phyloP scores from a whole-genome alignment of 2,797 vertebrate species.

The Ceyx erithaca region DNA sequence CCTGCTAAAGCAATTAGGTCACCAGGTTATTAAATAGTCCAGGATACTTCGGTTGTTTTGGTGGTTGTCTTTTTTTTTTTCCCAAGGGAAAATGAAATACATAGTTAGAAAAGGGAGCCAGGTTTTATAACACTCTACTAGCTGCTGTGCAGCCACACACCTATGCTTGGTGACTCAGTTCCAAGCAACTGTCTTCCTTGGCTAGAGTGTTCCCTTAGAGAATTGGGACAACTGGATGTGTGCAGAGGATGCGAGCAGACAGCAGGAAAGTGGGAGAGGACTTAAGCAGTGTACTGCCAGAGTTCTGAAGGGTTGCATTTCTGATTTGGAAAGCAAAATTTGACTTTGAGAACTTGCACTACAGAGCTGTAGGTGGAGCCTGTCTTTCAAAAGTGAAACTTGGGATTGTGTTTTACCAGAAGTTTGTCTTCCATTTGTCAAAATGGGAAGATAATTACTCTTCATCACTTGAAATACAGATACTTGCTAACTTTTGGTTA shows the following conservation, averaged over 20 bases:
- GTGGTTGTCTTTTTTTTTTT: background rate
- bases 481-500: slow-evolving; percentile 85
- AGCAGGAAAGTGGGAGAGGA: background rate
- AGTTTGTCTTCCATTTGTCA: slow-evolving; percentile 62
- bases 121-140: slow-evolving; percentile 1
- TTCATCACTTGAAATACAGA: slow-evolving; percentile 80
- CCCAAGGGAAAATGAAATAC: slow-evolving; percentile 19
- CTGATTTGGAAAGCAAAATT: slow-evolving; percentile 66
- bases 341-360: slow-evolving; percentile 83
- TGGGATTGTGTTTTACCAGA: slow-evolving; percentile 73
- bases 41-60: slow-evolving; percentile 57
- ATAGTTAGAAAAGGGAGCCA: slow-evolving; percentile 24
- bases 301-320: slow-evolving; percentile 62
- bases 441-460: slow-evolving; percentile 35
- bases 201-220: slow-evolving; percentile 8
- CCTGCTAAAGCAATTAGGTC: background rate
- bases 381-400: slow-evolving; percentile 68
- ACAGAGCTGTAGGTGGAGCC: slow-evolving; percentile 77
- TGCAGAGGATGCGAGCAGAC: background rate
- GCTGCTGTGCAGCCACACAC: slow-evolving; percentile 72
- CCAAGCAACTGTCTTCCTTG: slow-evolving; percentile 30
- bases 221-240: background rate
- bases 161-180: background rate
- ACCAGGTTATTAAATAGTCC: slow-evolving; percentile 33
- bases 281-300: slow-evolving; percentile 22